Percentiles rank a stretch among this genome's conserved stretches.
Evolutionary conservation across 2,888 invertebrate genomes (phyloP).

Genomic region (Acrocera orbiculus): DNA sequence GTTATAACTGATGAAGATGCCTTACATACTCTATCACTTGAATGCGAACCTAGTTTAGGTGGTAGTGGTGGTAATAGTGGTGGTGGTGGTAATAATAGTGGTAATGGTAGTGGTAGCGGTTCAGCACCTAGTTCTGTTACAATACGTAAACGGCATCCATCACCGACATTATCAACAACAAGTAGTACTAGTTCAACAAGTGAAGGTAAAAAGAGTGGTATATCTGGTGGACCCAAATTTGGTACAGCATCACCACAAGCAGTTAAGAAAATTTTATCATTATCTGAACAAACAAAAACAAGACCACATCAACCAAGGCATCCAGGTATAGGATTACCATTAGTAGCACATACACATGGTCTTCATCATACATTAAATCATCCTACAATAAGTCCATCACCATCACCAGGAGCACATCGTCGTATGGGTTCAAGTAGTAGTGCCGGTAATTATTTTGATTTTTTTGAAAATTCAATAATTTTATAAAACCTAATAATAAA

Average conservation of each 20-base stretch:
- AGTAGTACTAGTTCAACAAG: constrained; percentile 81
- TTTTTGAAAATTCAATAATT: neutral
- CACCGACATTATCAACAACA: constrained; percentile 82
- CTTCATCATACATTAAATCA: constrained; percentile 16
- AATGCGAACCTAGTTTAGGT: constrained; percentile 55
- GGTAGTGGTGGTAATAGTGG: constrained; percentile 18
- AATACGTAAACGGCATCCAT: constrained; percentile 68
- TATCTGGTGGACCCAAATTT: constrained; percentile 42
- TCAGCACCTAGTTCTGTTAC: constrained; percentile 36
- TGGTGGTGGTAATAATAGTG: constrained; percentile 23
- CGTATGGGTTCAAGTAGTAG: constrained; percentile 39
- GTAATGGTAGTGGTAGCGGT: constrained; percentile 36
- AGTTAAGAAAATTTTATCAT: constrained; percentile 81
- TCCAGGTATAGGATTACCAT: constrained; percentile 41
- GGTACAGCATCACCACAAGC: constrained; percentile 89
- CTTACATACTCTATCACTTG: constrained; percentile 71
- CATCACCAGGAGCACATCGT: constrained; percentile 38
- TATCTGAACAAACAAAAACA: constrained; percentile 76
- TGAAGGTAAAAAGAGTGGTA: constrained; percentile 42
- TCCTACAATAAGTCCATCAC: constrained; percentile 21
- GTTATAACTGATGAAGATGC: constrained; percentile 74
- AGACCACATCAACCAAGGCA: constrained; percentile 73
- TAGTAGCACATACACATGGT: constrained; percentile 29
- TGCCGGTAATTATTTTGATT: constrained; percentile 15
- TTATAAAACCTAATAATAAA: neutral